Conservation (phyloP, 2,113 vertebrate species). For the Rhynchomys soricoides region DNA sequence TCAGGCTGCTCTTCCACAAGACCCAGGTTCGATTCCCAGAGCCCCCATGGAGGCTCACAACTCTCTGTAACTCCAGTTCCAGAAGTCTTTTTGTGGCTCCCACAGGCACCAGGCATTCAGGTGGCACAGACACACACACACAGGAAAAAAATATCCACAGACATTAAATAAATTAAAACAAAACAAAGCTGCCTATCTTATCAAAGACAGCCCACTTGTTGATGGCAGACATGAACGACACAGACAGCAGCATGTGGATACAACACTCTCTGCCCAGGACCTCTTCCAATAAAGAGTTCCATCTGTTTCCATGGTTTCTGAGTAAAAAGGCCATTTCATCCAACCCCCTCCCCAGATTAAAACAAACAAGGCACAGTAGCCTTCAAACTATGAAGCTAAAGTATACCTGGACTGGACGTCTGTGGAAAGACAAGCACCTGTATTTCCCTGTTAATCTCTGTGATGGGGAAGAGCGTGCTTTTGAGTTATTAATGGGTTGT, state of each 20-base stretch:
- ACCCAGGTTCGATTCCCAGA: background rate
- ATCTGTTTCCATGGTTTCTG: background rate
- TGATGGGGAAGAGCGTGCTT: background rate
- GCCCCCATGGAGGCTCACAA: background rate
- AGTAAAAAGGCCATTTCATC: background rate
- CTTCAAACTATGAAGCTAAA: background rate
- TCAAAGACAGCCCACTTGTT: slow-evolving; percentile 4
- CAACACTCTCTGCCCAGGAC: background rate
- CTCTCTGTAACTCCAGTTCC: background rate
- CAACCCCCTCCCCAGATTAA: background rate
- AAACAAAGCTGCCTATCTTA: background rate
- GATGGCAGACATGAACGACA: background rate
- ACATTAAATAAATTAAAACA: background rate
- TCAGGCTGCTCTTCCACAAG: background rate
- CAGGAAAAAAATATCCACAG: background rate
- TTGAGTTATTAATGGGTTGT: background rate
- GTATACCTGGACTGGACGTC: background rate
- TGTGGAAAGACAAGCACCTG: background rate
- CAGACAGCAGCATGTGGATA: background rate
- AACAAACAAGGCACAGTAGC: background rate
- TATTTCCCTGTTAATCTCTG: background rate
- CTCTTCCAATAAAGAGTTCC: background rate
- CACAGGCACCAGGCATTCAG: background rate
- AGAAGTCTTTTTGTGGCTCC: background rate
- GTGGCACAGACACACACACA: background rate